Evolutionary conservation across 2,888 invertebrate species (phyloP), one percentile per base, ranked within the genome.

Genomic region (Himalopsyche tibetana): DNA sequence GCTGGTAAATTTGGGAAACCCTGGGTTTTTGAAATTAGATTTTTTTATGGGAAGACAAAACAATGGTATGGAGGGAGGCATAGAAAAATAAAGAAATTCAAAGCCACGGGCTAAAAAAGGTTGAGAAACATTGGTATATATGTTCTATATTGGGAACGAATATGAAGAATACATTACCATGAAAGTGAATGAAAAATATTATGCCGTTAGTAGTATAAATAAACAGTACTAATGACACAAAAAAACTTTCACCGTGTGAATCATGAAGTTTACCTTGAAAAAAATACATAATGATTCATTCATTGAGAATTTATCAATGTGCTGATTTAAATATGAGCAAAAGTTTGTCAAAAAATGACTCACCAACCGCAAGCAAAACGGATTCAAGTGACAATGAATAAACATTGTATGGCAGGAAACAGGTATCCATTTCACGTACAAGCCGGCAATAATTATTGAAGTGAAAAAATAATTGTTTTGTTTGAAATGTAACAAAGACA

Each of bases 401-500:
- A 19, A 63, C 8, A 63, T 63, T 63, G 63, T 63, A 63, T 63
- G 63, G 17, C 19, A 28, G 63, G 28, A 63, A 9, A 8, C 63
- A 28, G 19, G 28, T 63, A 63, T 63, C 19, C 63, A 63, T 63
- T 63, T 63, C 51, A 63, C 19, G 19, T 63, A 19, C 19, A n/a
- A 63, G 19, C n/a, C 63, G 15, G 8, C 3, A 19, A 63, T 63
- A 63, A 63, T 28, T 28, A 28, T 63, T 63, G 63, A 19, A 19
- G 19, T 63, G 28, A 17, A 11, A 56, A 56, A 56, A n/a, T 17
- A n/a, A 28, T 63, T 28, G 19, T 15, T 19, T 63, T 63, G 19
- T 19, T 63, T 63, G 19, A n/a, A n/a, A 63, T 63, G 63, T 28
- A 28, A 63, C 63, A 63, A 63, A 63, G 19, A 63, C 63, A n/a